Base-by-base conservation (phyloP, 2,113 vertebrate species). In the Caranx ignobilis region DNA sequence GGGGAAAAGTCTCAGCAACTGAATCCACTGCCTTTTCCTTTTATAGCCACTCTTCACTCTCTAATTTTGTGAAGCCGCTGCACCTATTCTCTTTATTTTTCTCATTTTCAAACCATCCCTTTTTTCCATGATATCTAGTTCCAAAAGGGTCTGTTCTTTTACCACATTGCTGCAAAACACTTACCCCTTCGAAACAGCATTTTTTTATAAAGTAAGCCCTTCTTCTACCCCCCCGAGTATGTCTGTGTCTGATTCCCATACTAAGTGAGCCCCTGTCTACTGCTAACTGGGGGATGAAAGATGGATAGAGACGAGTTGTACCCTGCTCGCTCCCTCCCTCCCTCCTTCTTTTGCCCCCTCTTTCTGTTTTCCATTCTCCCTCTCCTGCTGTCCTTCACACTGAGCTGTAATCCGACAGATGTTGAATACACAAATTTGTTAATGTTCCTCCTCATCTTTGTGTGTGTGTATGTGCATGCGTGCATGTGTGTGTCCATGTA, bases 181-280 rank as follows among this genome's bases (percentile, higher is more conserved):
- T 82, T 77, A 70, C 54, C 31, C 63, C 72, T 73, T 75, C 75
- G 79, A 77, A 86, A 71, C 63, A 73, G 72, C 82, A 75, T 80
- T 88, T 87, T 87, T 81, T 0, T 62, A 79, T 81, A 48, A 87
- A 82, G 82, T n/a, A 75, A 61, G 66, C 73, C 50, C 8, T 83
- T 78, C 56, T 89, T 86, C 72, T 89, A 48, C 67, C 71, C 67
- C 48, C 55, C 73, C 73, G 75, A 55, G 76, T 83, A n/a, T 69
- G 77, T 64, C 34, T 71, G 63, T 70, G 68, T 87, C 76, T 87
- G 87, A 85, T 82, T 75, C 50, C 26, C 75, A 86, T 85, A 80
- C 63, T 39, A 82, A 88, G 81, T 78, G 57, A 84, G 77, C 48
- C 63, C 8, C 45, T 67, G 66, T 85, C 75, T 71, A 68, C 76